Evolutionary conservation across 2,113 vertebrate genomes (phyloP).

Genomic region (Galbula dea): DNA sequence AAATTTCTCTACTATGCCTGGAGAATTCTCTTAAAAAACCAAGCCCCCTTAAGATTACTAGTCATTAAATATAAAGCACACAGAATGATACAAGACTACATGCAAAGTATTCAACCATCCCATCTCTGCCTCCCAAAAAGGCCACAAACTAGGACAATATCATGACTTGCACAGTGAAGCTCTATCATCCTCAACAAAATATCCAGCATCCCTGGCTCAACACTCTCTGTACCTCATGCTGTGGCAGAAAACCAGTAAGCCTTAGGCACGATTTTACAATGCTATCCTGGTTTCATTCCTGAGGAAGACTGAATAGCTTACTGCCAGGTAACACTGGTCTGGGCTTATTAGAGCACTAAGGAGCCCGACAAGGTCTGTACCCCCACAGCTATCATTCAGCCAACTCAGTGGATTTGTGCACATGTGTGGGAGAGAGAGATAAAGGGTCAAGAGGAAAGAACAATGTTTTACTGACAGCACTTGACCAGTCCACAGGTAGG

Average conservation of each 20-base stretch:
- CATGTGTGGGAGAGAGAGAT: background rate
- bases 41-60: background rate
- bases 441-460: background rate
- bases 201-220: background rate
- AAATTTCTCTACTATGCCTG: background rate
- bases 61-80: background rate
- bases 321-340: background rate
- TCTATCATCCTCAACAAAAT: background rate
- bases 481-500: background rate
- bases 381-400: background rate
- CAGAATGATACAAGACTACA: background rate
- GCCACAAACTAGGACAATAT: background rate
- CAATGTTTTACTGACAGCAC: background rate
- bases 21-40: background rate
- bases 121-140: background rate
- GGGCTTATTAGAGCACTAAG: background rate
- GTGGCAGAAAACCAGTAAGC: background rate
- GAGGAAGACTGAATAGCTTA: background rate
- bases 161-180: background rate
- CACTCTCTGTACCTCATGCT: accelerated
- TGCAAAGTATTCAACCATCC: background rate
- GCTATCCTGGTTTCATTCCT: background rate
- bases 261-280: background rate
- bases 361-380: background rate
- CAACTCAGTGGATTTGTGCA: background rate